Base-by-base conservation (phyloP, 2,797 vertebrate species). In the Arnoldichthys spilopterus region DNA sequence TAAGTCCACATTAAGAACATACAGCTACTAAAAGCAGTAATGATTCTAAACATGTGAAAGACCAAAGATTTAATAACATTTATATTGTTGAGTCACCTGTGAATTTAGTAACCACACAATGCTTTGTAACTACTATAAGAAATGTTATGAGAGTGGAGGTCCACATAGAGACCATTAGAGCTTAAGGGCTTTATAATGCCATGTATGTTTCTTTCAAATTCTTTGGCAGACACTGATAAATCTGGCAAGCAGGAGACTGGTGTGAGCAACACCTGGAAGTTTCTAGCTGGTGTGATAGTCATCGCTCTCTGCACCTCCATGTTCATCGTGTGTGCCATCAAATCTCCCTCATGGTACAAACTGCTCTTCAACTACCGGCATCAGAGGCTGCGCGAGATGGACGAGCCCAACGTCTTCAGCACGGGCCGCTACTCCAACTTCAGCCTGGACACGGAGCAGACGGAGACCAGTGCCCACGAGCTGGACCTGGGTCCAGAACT, bases 341-440 rank as follows among this genome's bases (percentile, higher is more conserved):
- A 97, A 88, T 96, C 94, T 24, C 96, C 96, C 0, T 88, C 87
- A 49, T 97, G 95, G 95, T 97, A 95, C 83, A 94, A 83, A 45
- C 88, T 94, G 64, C 83, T 96, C 67, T 89, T 95, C 63, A 96
- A 95, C 90, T 98, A 98, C 81, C 91, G 89, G 4, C 97, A 98
- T 68, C 94, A 63, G 49, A 92, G 87, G 15, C 89, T 98, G 3
- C 78, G 94, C 43, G 94, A 94, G 59, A 88, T 91, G 0, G 81
- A 72, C 0, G 83, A 88, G 59, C 85, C 91, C 0, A 89, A 92
- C 0, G 88, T 83, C 59, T 93, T 87, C 84, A 82, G 84, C 1
- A 84, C 86, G 24, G 86, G 91, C 8, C 74, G 78, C 53, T 85
- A 80, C 47, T 43, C 79, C 45, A 86, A 54, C 68, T 86, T 85